Base-by-base conservation (phyloP, 2,113 vertebrate species). In the Chamaetylas fuelleborni region DNA sequence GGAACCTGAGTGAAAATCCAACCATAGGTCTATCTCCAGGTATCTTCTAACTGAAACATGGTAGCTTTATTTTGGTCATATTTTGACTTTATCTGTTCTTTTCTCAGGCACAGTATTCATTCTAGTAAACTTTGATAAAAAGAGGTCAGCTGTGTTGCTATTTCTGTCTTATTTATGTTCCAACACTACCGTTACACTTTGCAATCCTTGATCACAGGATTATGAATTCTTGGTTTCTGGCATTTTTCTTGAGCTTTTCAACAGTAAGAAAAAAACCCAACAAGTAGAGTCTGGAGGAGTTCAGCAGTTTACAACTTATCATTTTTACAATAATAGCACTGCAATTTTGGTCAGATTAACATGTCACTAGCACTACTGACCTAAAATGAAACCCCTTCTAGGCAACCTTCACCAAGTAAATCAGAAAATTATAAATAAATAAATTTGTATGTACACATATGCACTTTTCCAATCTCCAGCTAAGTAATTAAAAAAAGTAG, bases 51-150 rank as follows among this genome's bases (percentile, higher is more conserved):
- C 78, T 36, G 67, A 90, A 93, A 88, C 57, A 45, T 31, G 56
- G 85, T 82, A 81, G 74, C 74, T 94, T 96, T 93, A 95, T 78
- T 97, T 96, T 71, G 56, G 91, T 85, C 70, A 78, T 93, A 91
- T 91, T 94, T 96, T 95, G 82, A 74, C 92, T 93, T 96, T 94
- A 95, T 97, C 92, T 92, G 24, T 56, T 78, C 79, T 88, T 93
- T 94, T 82, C 89, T 96, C 84, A 95, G 91, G 36, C 91, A 90
- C 6, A 2, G 77, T 82, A 94, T 95, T 96, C 88, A 67, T 92
- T 94, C 77, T 90, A 92, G 87, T 93, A 97, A 96, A 94, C 51
- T 67, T 67, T 91, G 93, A 90, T 97, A 96, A 96, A 91, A 78
- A 88, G 53, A 81, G 90, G 54, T 93, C 54, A 60, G 50, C 86